These are phyloP conservation scores for Vandiemenella viatica DNA, from an alignment of 2,888 invertebrate genomes.

Conservation along the genomic window DNA sequence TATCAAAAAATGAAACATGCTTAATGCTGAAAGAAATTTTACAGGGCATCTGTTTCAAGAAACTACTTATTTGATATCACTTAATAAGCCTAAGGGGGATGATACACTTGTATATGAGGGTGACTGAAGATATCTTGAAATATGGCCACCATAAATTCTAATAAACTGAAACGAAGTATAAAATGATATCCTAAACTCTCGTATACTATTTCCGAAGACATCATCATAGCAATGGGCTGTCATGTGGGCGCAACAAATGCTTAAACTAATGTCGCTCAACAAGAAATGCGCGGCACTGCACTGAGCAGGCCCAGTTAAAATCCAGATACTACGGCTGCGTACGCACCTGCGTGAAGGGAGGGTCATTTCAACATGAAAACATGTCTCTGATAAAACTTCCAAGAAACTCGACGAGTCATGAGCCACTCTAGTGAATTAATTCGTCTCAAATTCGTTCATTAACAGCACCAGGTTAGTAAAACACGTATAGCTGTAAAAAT, in stretches of 20 bases:
- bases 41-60: too few species aligned
- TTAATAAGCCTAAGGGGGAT: too few species aligned
- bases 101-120: too few species aligned
- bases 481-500: slow-evolving; percentile 18
- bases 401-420: slow-evolving; percentile 13
- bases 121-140: slow-evolving; percentile 3
- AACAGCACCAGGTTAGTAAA: slow-evolving; percentile 15
- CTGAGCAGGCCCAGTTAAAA: slow-evolving; percentile 82
- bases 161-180: too few species aligned
- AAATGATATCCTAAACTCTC: too few species aligned
- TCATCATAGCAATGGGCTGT: too few species aligned
- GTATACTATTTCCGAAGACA: too few species aligned
- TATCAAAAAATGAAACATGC: too few species aligned
- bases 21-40: too few species aligned
- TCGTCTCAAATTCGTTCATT: slow-evolving; percentile 11
- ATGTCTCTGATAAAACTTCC: slow-evolving; percentile 17
- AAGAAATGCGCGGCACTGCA: slow-evolving; percentile 32
- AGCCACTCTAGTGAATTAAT: slow-evolving; percentile 11
- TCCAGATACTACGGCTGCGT: slow-evolving; percentile 83
- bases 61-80: too few species aligned
- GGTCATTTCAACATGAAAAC: slow-evolving; percentile 23
- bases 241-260: too few species aligned
- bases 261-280: too few species aligned
- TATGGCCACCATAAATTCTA: slow-evolving; percentile 12
- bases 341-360: slow-evolving; percentile 78